These are phyloP conservation scores for Mustela nigripes DNA, from an alignment of 2,113 vertebrate genomes.

Conservation along the genomic window DNA sequence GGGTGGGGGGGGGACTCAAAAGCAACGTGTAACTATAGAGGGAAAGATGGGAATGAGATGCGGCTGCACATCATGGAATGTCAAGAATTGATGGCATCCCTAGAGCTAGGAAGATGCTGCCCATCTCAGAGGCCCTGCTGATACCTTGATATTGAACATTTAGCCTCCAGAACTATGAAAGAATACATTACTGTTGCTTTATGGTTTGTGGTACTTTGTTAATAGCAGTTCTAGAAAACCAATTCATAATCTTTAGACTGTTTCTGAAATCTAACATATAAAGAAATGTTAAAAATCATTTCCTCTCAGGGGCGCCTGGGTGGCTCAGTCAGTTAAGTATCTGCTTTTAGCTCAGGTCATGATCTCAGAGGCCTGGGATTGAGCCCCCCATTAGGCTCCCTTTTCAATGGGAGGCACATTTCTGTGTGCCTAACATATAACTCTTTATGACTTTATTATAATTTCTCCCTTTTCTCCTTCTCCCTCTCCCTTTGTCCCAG, in stretches of 20 bases:
- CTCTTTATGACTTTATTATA: no score
- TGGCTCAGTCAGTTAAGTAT: no score
- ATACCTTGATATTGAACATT: not conserved
- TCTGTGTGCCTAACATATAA: no score
- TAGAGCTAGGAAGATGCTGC: not conserved
- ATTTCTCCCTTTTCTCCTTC: no score
- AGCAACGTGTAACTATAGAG: not conserved
- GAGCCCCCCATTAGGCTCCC: no score
- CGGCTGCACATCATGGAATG: not conserved
- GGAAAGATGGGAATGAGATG: not conserved
- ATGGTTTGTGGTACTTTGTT: not conserved
- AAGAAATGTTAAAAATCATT: not conserved
- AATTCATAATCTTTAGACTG: not conserved
- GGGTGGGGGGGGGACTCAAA: not conserved
- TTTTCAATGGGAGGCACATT: no score
- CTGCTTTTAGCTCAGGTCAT: no score
- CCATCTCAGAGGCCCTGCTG: not conserved
- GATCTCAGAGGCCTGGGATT: no score
- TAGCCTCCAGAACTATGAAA: not conserved
- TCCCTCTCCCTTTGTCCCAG: no score
- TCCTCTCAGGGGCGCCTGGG: not conserved
- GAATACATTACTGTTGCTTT: not conserved
- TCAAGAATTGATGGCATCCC: not conserved
- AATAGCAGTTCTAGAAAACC: not conserved
- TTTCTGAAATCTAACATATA: conserved; percentile 8